These are phyloP conservation scores for Cantharis rufa DNA, from an alignment of 2,888 invertebrate species.

Conservation along the genomic window DNA sequence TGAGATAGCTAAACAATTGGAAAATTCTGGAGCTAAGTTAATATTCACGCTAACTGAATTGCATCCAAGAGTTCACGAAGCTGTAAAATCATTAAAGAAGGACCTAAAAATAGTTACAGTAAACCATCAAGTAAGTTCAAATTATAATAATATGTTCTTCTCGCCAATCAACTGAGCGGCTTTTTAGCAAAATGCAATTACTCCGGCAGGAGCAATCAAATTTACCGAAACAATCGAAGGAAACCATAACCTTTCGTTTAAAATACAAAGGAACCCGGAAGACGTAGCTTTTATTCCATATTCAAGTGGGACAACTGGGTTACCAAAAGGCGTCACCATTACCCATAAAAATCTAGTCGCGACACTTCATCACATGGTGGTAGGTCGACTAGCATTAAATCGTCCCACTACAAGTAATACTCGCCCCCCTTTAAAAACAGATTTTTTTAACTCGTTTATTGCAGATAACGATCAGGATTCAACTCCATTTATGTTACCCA, in stretches of 20 bases:
- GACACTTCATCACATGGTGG: constrained; percentile 35
- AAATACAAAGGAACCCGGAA: background rate
- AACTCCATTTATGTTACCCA: constrained; percentile 73
- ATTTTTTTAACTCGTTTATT: background rate
- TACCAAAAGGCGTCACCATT: constrained; percentile 76
- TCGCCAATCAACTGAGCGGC: background rate
- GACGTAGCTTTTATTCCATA: background rate
- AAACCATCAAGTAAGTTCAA: constrained; percentile 58
- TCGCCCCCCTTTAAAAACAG: background rate
- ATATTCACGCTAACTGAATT: constrained; percentile 63
- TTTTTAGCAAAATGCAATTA: background rate
- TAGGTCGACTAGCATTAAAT: background rate
- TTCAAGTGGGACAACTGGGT: constrained; percentile 54
- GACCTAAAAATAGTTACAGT: constrained; percentile 63
- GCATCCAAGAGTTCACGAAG: constrained; percentile 57
- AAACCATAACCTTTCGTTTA: background rate
- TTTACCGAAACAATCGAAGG: constrained; percentile 63
- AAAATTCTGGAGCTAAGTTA: constrained; percentile 63
- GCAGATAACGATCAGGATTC: constrained; percentile 60
- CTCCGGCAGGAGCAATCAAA: constrained; percentile 56
- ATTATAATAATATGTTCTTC: background rate
- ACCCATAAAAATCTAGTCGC: constrained; percentile 63
- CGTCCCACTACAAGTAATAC: background rate
- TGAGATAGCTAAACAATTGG: constrained; percentile 69
- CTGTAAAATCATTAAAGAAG: constrained; percentile 30